phyloP scores from a whole-genome alignment of 2,888 invertebrate genomes.

The Caenorhabditis sp. region DNA sequence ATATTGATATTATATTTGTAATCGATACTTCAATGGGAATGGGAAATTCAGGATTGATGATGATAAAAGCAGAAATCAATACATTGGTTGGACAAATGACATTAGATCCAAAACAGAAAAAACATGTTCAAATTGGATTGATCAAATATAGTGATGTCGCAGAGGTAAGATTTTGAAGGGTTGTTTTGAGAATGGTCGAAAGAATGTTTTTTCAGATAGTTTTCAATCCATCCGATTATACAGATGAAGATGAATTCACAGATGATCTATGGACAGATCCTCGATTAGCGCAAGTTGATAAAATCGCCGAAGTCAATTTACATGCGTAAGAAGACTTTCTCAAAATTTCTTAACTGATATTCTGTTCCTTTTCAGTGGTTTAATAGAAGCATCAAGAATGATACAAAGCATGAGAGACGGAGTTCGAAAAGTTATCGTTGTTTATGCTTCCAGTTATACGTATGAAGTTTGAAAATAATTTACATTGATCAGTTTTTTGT shows the following conservation, averaged over 20 bases:
- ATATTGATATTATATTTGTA: constrained; percentile 38
- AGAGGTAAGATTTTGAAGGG: too few species aligned
- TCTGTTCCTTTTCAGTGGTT: constrained; percentile 14
- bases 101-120: constrained; percentile 17
- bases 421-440: constrained; percentile 25
- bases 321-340: background rate
- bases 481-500: background rate
- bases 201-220: constrained; percentile 13
- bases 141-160: constrained; percentile 32
- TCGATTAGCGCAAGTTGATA: constrained; percentile 15
- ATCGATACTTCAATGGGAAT: constrained; percentile 31
- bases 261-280: constrained; percentile 29
- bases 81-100: constrained; percentile 36
- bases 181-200: too few species aligned
- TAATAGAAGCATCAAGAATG: constrained; percentile 21
- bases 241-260: constrained; percentile 32
- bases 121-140: constrained; percentile 35
- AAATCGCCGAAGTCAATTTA: constrained; percentile 21
- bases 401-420: constrained; percentile 28
- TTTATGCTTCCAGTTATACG: constrained; percentile 36
- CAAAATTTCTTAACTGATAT: background rate
- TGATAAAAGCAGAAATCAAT: constrained; percentile 36
- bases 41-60: constrained; percentile 28
- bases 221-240: constrained; percentile 31
- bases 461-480: constrained; percentile 1